Evolutionary conservation across 2,888 invertebrate genomes (phyloP), one percentile per base, ranked within the genome.

Genomic region (Thera britannica): DNA sequence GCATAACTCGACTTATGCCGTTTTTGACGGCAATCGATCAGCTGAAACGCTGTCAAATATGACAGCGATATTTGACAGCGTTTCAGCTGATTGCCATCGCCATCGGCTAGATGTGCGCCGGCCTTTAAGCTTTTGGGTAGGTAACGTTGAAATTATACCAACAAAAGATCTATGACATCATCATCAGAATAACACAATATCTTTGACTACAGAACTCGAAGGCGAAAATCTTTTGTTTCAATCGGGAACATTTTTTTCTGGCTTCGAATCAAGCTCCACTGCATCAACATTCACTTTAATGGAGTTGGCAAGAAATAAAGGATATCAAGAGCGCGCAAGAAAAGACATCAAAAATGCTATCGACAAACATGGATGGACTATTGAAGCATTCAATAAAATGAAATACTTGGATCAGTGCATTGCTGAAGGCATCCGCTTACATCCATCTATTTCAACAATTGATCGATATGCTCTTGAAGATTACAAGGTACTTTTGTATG

Each of bases 181-280:
- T 48, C 11, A 48, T 1, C 41, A 7, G 7, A 38, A 41, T 41
- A 46, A 38, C 9, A 46, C 9, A 9, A 9, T 9, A 46, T 7
- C 8, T 46, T 63, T 52, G 52, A 35, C 69, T 70, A 1, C 65
- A 80, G 79, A 72, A 68, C 75, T 80, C n/a, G 76, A 76, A 58
- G 78, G 77, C 7, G 76, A 79, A 5, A 76, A 78, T 65, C 77
- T 80, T 4, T 65, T 78, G 54, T 77, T 59, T 56, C 80, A 79
- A 71, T 75, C 75, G 0, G 77, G 77, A 3, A 76, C 72, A 36
- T 79, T 80, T 60, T 78, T 80, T 59, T 76, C 80, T 55, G 81
- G 80, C 46, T 79, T 81, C 34, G 79, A 80, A 58, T 78, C 80
- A 7, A 78, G 79, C 65, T 76, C 79, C 0, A 76, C 72, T 0